Percentiles rank a stretch among this genome's conserved stretches.
Evolutionary conservation across 1,140 invertebrate species (phyloP).

Genomic region (Penaeus japonicus): DNA sequence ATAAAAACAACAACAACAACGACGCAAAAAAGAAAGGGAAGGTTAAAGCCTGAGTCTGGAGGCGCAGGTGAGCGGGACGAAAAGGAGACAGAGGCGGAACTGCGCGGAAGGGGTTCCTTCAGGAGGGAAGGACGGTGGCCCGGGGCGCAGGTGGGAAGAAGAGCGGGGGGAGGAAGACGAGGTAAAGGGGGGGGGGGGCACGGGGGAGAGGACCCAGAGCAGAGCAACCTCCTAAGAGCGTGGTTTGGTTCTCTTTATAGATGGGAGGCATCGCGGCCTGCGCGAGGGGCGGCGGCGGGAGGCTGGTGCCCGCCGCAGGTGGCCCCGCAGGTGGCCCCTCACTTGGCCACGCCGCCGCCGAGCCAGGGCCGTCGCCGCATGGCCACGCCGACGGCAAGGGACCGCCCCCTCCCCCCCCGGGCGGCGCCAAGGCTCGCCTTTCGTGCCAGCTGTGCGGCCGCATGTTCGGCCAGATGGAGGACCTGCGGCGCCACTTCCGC

Average conservation of each 20-base stretch:
- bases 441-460: slow-evolving; percentile 22
- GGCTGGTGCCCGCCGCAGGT: slow-evolving; percentile 14
- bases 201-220: no score
- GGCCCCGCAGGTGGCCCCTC: slow-evolving; percentile 9
- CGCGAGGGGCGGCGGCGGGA: slow-evolving; percentile 10
- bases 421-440: neutral
- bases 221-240: neutral
- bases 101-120: no score
- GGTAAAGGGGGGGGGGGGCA: no score
- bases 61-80: no score
- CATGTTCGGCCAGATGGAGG: slow-evolving; percentile 31
- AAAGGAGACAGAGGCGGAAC: no score
- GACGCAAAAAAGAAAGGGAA: no score
- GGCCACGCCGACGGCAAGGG: slow-evolving; percentile 66
- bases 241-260: slow-evolving; percentile 34
- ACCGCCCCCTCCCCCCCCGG: neutral
- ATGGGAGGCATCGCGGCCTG: neutral
- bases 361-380: slow-evolving; percentile 94
- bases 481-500: slow-evolving; percentile 44
- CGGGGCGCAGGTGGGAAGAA: no score
- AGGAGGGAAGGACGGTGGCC: no score
- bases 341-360: slow-evolving; percentile 86
- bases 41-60: no score
- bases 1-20: no score
- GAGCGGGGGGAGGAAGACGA: no score